Evolutionary conservation across 2,113 vertebrate species (phyloP), one percentile per base, ranked within the genome.

Genomic region (Laticauda colubrina): DNA sequence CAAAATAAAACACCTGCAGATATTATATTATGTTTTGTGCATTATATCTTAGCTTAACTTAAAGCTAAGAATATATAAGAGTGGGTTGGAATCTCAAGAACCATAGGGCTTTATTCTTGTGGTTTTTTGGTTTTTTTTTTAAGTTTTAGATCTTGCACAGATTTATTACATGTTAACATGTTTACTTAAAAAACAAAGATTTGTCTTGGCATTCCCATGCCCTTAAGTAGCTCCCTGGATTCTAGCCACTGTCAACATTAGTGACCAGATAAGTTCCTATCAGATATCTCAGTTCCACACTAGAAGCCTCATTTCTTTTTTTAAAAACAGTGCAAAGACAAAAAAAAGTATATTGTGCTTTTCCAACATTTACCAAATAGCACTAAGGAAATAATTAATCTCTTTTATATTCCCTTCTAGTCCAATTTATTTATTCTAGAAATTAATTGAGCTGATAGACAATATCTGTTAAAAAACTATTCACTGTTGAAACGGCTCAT

Each of bases 211-310:
- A 81, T 81, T 81, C 75, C 6, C 34, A 43, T 43, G 69, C 34
- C 69, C 69, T 81, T 51, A 92, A 57, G 64, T 57, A 43, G 39
- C 20, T 51, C 20, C 89, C 85, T 92, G 92, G 87, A 89, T 89
- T 21, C 20, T 45, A 89, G 39, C 54, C 64, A 92, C 26, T 18
- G 29, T 85, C 69, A 92, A 75, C 39, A 85, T 89, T 45, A 24
- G 2, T 89, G 64, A 89, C 54, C 26, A 92, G n/a, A 26, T 29
- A 81, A n/a, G 39, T 85, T 89, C 53, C 45, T 81, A 54, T 81
- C 56, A 34, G 10, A 51, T 85, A 55, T 34, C 43, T 45, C 55
- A 56, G 24, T 92, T 85, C 88, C 89, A 69, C 57, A 69, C 39
- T 56, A 89, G 61, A 3, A 56, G 12, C 3, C 4, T 81, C 34